Evolutionary conservation across 2,888 invertebrate genomes (phyloP).

Genomic region (Glaucopsyche alexis): DNA sequence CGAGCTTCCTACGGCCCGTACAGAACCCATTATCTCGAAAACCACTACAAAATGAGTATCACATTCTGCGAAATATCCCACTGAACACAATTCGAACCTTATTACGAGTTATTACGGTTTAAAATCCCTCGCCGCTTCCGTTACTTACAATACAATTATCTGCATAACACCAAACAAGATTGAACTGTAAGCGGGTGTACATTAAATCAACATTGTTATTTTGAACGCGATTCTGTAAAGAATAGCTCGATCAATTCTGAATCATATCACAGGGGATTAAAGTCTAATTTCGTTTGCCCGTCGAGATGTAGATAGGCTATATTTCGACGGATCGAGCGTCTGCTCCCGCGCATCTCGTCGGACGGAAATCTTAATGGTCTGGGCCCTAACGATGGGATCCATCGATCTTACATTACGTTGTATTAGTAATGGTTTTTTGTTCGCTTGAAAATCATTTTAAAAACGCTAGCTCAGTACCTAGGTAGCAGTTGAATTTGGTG

Average conservation of each 20-base stretch:
- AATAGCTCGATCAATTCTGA: not conserved
- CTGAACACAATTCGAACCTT: conserved; percentile 38
- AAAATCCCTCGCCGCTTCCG: conserved; percentile 36
- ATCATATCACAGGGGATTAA: not conserved
- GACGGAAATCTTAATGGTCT: conserved; percentile 79
- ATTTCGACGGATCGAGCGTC: conserved; percentile 43
- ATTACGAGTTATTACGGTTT: conserved; percentile 33
- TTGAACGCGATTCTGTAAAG: conserved; percentile 34
- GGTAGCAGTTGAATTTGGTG: not conserved
- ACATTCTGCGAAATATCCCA: conserved; percentile 56
- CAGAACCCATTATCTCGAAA: conserved; percentile 77
- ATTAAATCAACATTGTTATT: conserved; percentile 43
- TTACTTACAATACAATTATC: conserved; percentile 44
- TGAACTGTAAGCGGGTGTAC: conserved; percentile 45
- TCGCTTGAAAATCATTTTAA: conserved; percentile 28
- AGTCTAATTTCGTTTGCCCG: conserved; percentile 41
- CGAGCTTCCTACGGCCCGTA: conserved; percentile 54
- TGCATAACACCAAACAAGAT: conserved; percentile 45
- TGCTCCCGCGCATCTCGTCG: conserved; percentile 72
- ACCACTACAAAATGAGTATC: conserved; percentile 74
- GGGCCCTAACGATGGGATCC: conserved; percentile 75
- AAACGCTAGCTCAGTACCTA: too few relatives aligned
- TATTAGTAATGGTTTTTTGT: conserved; percentile 44
- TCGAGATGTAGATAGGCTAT: conserved; percentile 41
- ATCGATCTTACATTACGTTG: conserved; percentile 64